Conservation (phyloP, 2,888 invertebrate genomes). For the Agriopis leucophaearia region DNA sequence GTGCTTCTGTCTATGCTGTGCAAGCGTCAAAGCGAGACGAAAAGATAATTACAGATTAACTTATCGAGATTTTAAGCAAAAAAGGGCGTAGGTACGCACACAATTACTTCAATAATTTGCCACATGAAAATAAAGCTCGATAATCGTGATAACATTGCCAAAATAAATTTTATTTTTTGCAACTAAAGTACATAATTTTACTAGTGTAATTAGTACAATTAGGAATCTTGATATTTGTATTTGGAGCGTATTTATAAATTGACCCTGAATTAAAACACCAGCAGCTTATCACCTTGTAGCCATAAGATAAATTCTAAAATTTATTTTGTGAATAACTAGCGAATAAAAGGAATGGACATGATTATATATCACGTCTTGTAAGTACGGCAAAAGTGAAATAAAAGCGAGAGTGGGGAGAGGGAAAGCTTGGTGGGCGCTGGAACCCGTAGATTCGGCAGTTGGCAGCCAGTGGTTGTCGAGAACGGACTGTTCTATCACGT, state of each 20-base stretch:
- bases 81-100: too few species aligned
- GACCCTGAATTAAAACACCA: constrained; percentile 48
- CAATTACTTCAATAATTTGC: too few species aligned
- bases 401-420: constrained; percentile 63
- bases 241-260: constrained; percentile 47
- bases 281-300: constrained; percentile 75
- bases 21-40: too few species aligned
- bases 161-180: too few species aligned
- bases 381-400: constrained; percentile 63
- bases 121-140: too few species aligned
- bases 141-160: too few species aligned
- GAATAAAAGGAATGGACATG: constrained; percentile 53
- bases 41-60: too few species aligned
- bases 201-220: neutral
- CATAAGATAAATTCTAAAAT: constrained; percentile 52
- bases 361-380: constrained; percentile 55
- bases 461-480: constrained; percentile 84
- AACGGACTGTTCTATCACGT: constrained; percentile 83
- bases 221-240: neutral
- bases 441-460: constrained; percentile 77
- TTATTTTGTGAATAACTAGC: constrained; percentile 48
- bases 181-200: neutral
- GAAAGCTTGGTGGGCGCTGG: constrained; percentile 59
- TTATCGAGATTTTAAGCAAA: too few species aligned
- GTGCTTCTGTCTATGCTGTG: too few species aligned